Percentiles rank a stretch among this genome's conserved stretches.
phyloP scores from a whole-genome alignment of 1,140 invertebrate genomes.

The Drosophila teissieri region DNA sequence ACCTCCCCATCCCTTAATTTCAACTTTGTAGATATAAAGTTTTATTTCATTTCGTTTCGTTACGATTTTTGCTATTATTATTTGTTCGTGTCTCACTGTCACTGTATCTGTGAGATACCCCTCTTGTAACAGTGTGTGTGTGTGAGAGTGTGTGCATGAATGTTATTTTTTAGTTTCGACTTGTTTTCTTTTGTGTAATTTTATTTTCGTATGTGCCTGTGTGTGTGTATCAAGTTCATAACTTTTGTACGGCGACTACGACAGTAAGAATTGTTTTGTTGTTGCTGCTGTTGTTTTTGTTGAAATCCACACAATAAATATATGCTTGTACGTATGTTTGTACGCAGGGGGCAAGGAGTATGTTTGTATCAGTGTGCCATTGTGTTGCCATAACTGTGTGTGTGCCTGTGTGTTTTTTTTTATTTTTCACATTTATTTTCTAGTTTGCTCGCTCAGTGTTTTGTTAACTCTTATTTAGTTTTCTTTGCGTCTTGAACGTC shows the following conservation, averaged over 20 bases:
- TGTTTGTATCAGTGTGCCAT: constrained; percentile 32
- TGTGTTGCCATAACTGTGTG: constrained; percentile 47
- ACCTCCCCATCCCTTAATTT: background rate
- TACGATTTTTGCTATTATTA: constrained; percentile 83
- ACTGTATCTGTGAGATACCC: constrained; percentile 19
- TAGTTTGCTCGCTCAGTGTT: constrained; percentile 63
- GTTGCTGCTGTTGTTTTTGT: constrained; percentile 56
- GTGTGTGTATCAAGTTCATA: constrained; percentile 75
- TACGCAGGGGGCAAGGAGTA: constrained; percentile 17
- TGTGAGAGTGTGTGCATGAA: constrained; percentile 59
- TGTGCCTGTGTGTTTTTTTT: constrained; percentile 43
- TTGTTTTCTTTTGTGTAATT: constrained; percentile 83
- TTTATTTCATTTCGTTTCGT: constrained; percentile 81
- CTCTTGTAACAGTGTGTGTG: constrained; percentile 26
- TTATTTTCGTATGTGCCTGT: constrained; percentile 65
- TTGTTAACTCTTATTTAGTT: constrained; percentile 64
- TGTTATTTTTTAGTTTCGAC: constrained; percentile 78
- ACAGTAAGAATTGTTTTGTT: constrained; percentile 79
- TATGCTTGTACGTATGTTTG: constrained; percentile 18
- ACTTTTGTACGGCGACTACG: constrained; percentile 67
- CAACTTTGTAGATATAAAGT: constrained; percentile 66
- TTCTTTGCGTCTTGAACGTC: constrained; percentile 43
- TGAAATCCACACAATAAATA: constrained; percentile 73
- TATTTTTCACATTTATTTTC: constrained; percentile 63
- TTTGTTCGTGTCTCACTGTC: constrained; percentile 68